Evolutionary conservation across 2,888 invertebrate species (phyloP), one percentile per base, ranked within the genome.

Genomic region (Sepioteuthis lessoniana): DNA sequence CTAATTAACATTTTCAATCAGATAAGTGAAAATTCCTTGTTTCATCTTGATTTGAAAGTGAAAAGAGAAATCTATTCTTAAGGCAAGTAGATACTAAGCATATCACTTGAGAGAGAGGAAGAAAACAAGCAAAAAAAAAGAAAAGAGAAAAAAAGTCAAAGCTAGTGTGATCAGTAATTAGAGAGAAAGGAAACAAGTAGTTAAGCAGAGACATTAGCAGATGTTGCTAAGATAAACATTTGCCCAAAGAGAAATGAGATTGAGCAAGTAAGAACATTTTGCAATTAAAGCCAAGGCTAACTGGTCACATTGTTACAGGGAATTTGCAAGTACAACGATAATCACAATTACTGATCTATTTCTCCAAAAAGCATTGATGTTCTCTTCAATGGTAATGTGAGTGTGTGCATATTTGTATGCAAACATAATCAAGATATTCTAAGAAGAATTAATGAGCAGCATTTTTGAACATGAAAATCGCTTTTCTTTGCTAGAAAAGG

Each of bases 201-300:
- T 76, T 76, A 76, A 76, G 76, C n/a, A 76, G 76, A 76, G 76
- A 76, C 76, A 76, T 76, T 76, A 76, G n/a, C 76, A 35, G 76
- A 76, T 76, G 76, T 76, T 76, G 76, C 76, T n/a, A 76, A 76
- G 76, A 76, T 76, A 76, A 76, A 76, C 76, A 76, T 76, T 76
- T 76, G n/a, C 76, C 76, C 76, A 76, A 76, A 76, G 76, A 76
- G 76, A 76, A n/a, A 76, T 76, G n/a, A 76, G 76, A 76, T 55
- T 55, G 55, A 55, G 7, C 28, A 55, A 50, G 50, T 50, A 50
- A 47, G 47, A 60, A 76, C n/a, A 76, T 76, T 76, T 35, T 76
- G 76, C 76, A 76, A 76, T 76, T 76, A 76, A 76, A 76, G 76
- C 76, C 76, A 76, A 76, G 76, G 76, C 76, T 55, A 55, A 55